These are phyloP conservation scores for Petrophora chlorosata DNA, from an alignment of 2,888 invertebrate genomes.

Conservation along the genomic window DNA sequence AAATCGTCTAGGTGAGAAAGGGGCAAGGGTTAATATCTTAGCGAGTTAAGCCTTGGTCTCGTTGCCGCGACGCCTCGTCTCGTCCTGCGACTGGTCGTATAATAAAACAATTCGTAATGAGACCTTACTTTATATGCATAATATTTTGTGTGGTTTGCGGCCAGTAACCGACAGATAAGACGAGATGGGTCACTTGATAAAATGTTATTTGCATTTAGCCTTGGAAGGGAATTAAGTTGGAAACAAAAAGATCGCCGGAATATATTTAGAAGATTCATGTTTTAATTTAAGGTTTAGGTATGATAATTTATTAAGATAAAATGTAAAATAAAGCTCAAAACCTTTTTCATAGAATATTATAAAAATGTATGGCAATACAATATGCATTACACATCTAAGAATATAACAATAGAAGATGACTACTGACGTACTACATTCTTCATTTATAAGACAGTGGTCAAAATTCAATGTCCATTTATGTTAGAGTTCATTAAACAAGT, in stretches of 20 bases:
- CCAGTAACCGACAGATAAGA: conserved; percentile 27
- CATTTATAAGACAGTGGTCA: no score
- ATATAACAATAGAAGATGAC: no score
- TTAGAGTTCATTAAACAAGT: no score
- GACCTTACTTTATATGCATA: conserved; percentile 27
- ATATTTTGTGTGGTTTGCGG: conserved; percentile 29
- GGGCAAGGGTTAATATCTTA: conserved; percentile 16
- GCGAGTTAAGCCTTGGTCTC: conserved; percentile 10
- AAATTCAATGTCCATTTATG: no score
- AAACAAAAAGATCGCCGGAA: conserved; percentile 21
- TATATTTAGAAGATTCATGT: conserved; percentile 22
- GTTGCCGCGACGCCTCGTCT: conserved; percentile 4
- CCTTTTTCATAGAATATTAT: not conserved
- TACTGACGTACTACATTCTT: no score
- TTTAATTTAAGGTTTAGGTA: conserved; percentile 21
- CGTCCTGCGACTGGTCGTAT: conserved; percentile 15
- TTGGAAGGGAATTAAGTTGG: conserved; percentile 24
- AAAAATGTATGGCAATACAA: no score
- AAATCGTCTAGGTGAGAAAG: conserved; percentile 19
- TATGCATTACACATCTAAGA: no score
- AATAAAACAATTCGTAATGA: conserved; percentile 31
- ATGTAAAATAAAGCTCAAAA: not conserved
- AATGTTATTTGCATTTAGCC: conserved; percentile 28
- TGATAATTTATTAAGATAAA: conserved; percentile 9
- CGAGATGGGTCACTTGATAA: conserved; percentile 28